Evolutionary conservation across 2,888 invertebrate genomes (phyloP), one percentile per base, ranked within the genome.

Genomic region (Drosophila differens): DNA sequence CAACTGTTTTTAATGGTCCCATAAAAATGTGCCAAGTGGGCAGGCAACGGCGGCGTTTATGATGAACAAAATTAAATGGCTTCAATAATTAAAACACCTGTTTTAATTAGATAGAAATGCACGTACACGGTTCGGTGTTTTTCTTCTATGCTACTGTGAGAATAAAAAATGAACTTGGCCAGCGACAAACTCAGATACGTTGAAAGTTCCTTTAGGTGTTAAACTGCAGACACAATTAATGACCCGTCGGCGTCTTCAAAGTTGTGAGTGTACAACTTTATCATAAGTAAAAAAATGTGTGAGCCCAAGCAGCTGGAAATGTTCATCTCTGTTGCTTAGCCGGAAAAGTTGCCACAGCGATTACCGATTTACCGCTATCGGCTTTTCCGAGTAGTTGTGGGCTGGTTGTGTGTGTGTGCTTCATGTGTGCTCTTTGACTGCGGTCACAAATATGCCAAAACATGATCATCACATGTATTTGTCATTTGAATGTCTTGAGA

Each of bases 41-140:
- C 16, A 44, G 54, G 65, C 65, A 66, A 30, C 47, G 76, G 61
- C 66, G 69, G 81, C 73, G 60, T 85, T 88, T 85, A 80, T 83
- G 78, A 75, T 81, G 41, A 51, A 35, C 69, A 74, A 78, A 87
- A 89, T 79, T 82, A 89, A 88, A 85, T 82, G 77, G 79, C 78
- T 66, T 79, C 87, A 79, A 91, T 91, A 88, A 89, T 84, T 86
- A 87, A 88, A 89, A 90, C 91, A 88, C 87, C 89, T 88, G 88
- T 90, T 88, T 89, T 90, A 90, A 90, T 88, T 90, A 88, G 78
- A 89, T 84, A 72, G 81, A 89, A 86, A 86, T 89, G 80, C 72
- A 74, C 75, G 83, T 76, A 76, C 64, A 59, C 59, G 39, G 59
- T 30, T 35, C 41, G 28, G 22, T 53, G 25, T 51, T 28, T 49